A percentile compares a stretch with the other conserved stretches of the same genome.
Evolutionary conservation across 2,888 invertebrate genomes (phyloP).

Genomic region (Notodonta dromedarius): DNA sequence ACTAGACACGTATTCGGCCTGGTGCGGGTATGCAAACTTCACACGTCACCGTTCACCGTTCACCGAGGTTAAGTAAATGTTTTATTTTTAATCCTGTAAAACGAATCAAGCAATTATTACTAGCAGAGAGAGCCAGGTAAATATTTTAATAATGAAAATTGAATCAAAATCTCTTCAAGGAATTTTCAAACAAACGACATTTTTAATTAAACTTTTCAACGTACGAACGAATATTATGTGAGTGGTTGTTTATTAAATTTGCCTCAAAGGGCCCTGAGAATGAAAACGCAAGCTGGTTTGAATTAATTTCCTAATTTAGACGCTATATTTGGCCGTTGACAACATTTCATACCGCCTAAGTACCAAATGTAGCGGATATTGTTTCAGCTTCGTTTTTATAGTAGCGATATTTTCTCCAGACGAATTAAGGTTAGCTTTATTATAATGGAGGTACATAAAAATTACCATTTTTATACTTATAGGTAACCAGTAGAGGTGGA

Average conservation of each 20-base stretch:
- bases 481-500: slow-evolving; percentile 33
- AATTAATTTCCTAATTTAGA: slow-evolving; percentile 3
- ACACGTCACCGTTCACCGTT: no score
- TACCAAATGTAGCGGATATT: slow-evolving; percentile 28
- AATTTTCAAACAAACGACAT: background rate
- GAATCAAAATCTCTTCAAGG: background rate
- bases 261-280: slow-evolving; percentile 1
- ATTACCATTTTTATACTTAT: slow-evolving; percentile 53
- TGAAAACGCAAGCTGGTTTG: background rate
- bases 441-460: slow-evolving; percentile 53
- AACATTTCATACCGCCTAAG: background rate
- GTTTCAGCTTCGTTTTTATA: slow-evolving; percentile 46
- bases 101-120: no score
- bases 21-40: no score
- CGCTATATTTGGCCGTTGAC: slow-evolving; percentile 3
- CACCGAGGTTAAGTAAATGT: no score
- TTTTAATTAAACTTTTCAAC: background rate
- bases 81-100: no score
- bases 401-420: slow-evolving; percentile 47
- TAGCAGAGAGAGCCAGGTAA: no score
- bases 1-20: no score
- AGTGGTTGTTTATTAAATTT: slow-evolving; percentile 6
- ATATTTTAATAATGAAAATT: no score
- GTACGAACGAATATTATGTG: background rate
- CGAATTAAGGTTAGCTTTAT: slow-evolving; percentile 57